These are phyloP conservation scores for Sylvia atricapilla DNA, from an alignment of 2,113 vertebrate species.

Conservation along the genomic window DNA sequence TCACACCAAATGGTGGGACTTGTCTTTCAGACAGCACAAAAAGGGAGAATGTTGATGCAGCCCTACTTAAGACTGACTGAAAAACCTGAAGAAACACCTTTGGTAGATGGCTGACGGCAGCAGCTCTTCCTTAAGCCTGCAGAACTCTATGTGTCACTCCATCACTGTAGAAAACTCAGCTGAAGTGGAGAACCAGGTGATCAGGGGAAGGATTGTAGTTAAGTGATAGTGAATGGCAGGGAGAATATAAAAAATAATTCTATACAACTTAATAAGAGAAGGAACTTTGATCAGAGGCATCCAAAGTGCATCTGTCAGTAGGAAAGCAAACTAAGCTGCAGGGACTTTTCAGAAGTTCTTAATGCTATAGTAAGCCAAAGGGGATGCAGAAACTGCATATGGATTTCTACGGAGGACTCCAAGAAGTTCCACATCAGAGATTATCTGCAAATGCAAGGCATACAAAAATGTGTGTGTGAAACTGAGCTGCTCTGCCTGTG, in stretches of 20 bases:
- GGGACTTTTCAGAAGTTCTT: not conserved
- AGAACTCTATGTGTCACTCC: not conserved
- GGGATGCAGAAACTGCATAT: not conserved
- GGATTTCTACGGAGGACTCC: not conserved
- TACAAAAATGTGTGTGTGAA: not conserved
- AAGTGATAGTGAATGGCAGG: not conserved
- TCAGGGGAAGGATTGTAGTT: not conserved
- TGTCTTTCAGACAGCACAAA: not conserved
- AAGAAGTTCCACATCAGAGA: not conserved
- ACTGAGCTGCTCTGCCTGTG: not conserved
- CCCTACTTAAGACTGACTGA: not conserved
- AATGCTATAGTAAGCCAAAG: not conserved
- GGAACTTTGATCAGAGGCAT: not conserved
- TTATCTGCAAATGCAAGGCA: not conserved
- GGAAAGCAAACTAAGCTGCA: not conserved
- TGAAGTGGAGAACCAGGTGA: not conserved
- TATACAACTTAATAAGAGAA: not conserved
- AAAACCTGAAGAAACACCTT: not conserved
- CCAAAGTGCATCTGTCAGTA: not conserved
- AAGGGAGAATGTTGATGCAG: not conserved
- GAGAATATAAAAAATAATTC: conserved; percentile 15
- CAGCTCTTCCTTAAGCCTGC: not conserved
- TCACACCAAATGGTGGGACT: not conserved
- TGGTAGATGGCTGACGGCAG: not conserved
- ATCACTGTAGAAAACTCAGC: not conserved